These are phyloP conservation scores for Drosophila merina DNA, from an alignment of 2,888 invertebrate genomes.

Conservation along the genomic window DNA sequence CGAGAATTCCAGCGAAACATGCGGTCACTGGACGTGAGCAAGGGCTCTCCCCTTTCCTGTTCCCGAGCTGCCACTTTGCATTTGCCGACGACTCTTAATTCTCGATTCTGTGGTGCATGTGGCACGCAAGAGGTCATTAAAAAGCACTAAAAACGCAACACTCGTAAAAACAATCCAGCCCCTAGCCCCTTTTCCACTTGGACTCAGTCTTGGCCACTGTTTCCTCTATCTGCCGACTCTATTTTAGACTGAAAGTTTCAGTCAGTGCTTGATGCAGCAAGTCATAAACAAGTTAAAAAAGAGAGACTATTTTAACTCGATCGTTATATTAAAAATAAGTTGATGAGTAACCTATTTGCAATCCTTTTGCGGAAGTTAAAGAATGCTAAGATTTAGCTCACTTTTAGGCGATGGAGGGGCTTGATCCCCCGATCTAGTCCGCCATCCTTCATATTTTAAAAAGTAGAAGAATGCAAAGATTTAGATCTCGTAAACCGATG, in stretches of 20 bases:
- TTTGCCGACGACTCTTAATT: constrained; percentile 44
- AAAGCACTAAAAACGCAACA: constrained; percentile 55
- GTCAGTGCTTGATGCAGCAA: constrained; percentile 53
- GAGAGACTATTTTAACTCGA: not conserved
- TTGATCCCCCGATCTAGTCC: too few relatives aligned
- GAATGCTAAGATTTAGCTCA: too few relatives aligned
- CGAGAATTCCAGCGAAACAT: constrained; percentile 42
- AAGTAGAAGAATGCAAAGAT: not conserved
- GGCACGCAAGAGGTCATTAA: constrained; percentile 74
- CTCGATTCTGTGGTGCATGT: constrained; percentile 57
- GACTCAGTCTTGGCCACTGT: not conserved
- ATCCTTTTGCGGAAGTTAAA: too few relatives aligned
- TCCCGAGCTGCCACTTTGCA: constrained; percentile 48
- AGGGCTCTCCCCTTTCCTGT: not conserved
- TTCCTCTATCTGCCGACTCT: not conserved
- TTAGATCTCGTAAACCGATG: too few relatives aligned
- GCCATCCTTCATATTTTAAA: not conserved
- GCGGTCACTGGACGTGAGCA: constrained; percentile 5
- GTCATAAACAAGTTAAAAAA: constrained; percentile 49
- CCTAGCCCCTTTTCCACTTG: constrained; percentile 2
- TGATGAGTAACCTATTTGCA: too few relatives aligned
- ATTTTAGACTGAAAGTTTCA: not conserved
- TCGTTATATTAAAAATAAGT: too few relatives aligned
- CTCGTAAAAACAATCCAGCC: constrained; percentile 47
- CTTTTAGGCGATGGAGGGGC: too few relatives aligned